phyloP scores from a whole-genome alignment of 2,797 vertebrate genomes.

The Arrhamphus sclerolepis region DNA sequence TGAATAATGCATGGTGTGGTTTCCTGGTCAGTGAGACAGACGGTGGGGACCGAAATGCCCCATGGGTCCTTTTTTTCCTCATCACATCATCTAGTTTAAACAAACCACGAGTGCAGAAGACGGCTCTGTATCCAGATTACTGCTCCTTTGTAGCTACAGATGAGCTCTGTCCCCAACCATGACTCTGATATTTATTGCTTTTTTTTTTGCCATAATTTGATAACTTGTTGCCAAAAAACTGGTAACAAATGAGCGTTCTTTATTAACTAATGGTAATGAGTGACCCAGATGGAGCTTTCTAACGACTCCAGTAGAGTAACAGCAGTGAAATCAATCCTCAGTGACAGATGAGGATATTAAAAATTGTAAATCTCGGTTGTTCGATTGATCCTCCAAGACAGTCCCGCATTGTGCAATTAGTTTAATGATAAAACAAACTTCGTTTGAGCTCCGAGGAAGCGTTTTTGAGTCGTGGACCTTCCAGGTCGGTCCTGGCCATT shows the following conservation, averaged over 20 bases:
- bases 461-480: neutral
- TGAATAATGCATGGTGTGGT: conserved; percentile 75
- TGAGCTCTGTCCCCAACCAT: conserved; percentile 32
- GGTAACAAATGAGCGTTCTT: neutral
- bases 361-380: conserved; percentile 16
- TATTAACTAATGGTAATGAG: conserved; percentile 5
- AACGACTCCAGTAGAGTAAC: conserved; percentile 2
- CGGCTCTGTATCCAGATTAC: conserved; percentile 33
- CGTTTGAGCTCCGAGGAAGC: neutral
- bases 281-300: conserved; percentile 14
- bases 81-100: conserved; percentile 62
- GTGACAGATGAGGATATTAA: conserved; percentile 6
- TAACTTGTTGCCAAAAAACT: conserved; percentile 7
- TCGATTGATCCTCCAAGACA: conserved; percentile 1
- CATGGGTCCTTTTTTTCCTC: conserved; percentile 47
- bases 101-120: conserved; percentile 56
- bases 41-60: conserved; percentile 55
- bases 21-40: conserved; percentile 69
- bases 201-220: conserved; percentile 5
- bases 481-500: neutral
- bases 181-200: conserved; percentile 16
- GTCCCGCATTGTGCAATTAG: neutral
- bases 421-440: conserved; percentile 5
- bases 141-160: conserved; percentile 47
- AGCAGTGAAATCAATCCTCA: conserved; percentile 10